A percentile compares a stretch with the other conserved stretches of the same genome.
Conservation (phyloP, 2,113 vertebrate species). For the Microtus oregoni region DNA sequence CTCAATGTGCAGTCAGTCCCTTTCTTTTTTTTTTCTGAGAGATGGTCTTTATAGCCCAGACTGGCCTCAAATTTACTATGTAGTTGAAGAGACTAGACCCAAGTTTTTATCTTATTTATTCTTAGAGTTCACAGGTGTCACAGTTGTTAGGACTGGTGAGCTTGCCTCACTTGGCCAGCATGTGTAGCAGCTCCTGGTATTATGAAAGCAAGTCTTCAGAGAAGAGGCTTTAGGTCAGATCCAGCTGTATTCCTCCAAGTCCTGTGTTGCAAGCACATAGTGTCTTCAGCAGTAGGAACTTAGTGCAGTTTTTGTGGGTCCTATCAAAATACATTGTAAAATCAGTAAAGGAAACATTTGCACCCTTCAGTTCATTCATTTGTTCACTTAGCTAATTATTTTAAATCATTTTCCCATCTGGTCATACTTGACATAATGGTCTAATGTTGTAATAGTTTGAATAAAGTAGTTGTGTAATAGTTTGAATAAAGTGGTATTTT, state of each 20-base stretch:
- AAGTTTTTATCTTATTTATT: neutral
- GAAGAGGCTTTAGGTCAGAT: no score
- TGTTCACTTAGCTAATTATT: neutral
- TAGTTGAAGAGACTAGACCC: neutral
- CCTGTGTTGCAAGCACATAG: neutral
- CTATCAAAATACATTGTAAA: neutral
- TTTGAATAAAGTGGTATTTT: neutral
- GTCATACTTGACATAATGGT: slow-evolving; percentile 25
- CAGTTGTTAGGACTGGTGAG: neutral
- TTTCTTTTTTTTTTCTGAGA: neutral
- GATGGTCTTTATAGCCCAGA: neutral
- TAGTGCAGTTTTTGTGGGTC: neutral
- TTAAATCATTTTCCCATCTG: slow-evolving; percentile 38
- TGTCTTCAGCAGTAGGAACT: neutral
- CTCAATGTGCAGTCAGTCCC: neutral
- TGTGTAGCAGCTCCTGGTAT: neutral
- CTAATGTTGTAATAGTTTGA: neutral
- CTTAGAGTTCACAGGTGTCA: neutral
- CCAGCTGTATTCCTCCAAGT: neutral
- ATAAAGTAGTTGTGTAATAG: neutral
- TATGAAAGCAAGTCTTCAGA: neutral
- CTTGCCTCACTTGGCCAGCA: neutral
- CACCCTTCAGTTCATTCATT: neutral
- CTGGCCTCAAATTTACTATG: neutral
- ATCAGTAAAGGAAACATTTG: slow-evolving; percentile 11